Conservation (phyloP, 1,140 invertebrate species). For the Ectropis grisescens region DNA sequence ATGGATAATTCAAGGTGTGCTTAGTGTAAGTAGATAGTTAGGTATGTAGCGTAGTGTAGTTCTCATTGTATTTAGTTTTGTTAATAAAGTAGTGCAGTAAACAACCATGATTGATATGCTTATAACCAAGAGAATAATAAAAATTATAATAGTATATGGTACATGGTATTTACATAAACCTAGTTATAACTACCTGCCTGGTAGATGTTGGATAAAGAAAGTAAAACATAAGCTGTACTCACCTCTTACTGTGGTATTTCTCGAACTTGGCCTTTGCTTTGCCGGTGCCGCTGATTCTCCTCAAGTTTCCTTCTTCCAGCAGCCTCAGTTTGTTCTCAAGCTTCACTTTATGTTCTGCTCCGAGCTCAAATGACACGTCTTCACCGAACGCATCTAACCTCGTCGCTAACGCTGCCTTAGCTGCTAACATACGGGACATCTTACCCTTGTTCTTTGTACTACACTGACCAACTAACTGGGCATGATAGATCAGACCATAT, state of each 20-base stretch:
- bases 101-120: too few relatives aligned
- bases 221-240: too few relatives aligned
- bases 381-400: constrained; percentile 97
- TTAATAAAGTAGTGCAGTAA: too few relatives aligned
- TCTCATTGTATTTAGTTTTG: too few relatives aligned
- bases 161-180: too few relatives aligned
- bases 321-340: constrained; percentile 83
- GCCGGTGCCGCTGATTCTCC: constrained; percentile 87
- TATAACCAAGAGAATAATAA: too few relatives aligned
- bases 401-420: constrained; percentile 93
- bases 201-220: too few relatives aligned
- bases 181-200: too few relatives aligned
- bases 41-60: too few relatives aligned
- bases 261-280: constrained; percentile 91
- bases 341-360: constrained; percentile 89
- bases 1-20: too few relatives aligned
- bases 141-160: too few relatives aligned
- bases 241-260: constrained; percentile 89
- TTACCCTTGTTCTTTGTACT: constrained; percentile 92
- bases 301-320: constrained; percentile 88
- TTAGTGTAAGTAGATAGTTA: too few relatives aligned
- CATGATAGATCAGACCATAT: constrained; percentile 99
- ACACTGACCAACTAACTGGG: constrained; percentile 91
- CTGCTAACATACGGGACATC: constrained; percentile 96
- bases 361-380: constrained; percentile 83